Evolutionary conservation across 2,888 invertebrate genomes (phyloP), one percentile per base, ranked within the genome.

Genomic region (Coelopa pilipes): DNA sequence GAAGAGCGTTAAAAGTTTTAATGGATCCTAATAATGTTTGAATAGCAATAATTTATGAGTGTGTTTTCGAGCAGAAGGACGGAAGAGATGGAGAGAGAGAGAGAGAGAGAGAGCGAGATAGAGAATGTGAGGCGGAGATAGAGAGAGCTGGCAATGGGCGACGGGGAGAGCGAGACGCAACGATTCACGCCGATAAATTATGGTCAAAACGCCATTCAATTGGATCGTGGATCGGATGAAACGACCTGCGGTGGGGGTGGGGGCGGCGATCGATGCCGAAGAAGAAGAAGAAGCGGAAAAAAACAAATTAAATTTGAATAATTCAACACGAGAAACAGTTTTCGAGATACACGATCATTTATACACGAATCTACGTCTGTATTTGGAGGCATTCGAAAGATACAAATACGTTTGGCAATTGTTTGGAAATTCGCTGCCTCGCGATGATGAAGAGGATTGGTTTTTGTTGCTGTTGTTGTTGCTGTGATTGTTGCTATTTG

Each of bases 401-500:
- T 7, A 34, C 34, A 34, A 34, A 34, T 34, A 4, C 7, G 34
- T 7, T 34, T 34, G n/a, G n/a, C n/a, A n/a, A n/a, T n/a, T n/a
- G n/a, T n/a, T n/a, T n/a, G n/a, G n/a, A n/a, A n/a, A n/a, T n/a
- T n/a, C n/a, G n/a, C n/a, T n/a, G n/a, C n/a, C n/a, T 34, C 34
- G 34, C 34, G 7, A 4, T 34, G 34, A 34, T 34, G 34, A 34
- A 4, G 7, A 34, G 2, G 7, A 34, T 34, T 34, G 2, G 34
- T 34, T 34, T 4, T 67, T 50, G 15, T 49, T 24, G 11, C 50
- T 67, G n/a, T 47, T 66, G 17, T 66, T 66, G 5, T 47, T 47
- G 47, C 7, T 47, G n/a, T n/a, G n/a, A n/a, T n/a, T n/a, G n/a
- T 46, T 68, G 50, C 24, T 53, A 15, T 55, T 68, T 50, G 24